These are phyloP conservation scores for Gibbula magus DNA, from an alignment of 2,888 invertebrate genomes.

Conservation along the genomic window DNA sequence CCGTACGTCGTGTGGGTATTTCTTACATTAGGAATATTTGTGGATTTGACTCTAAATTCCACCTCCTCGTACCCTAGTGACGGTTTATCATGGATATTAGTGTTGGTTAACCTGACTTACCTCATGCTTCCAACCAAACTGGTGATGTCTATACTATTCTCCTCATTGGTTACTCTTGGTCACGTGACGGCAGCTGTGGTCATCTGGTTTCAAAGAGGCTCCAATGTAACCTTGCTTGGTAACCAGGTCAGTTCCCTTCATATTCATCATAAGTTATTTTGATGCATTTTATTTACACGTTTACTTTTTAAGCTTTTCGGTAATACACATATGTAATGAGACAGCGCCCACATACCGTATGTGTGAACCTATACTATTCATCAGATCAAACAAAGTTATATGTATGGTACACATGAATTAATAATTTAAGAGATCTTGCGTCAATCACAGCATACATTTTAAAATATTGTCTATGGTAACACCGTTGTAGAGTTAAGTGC, in stretches of 20 bases:
- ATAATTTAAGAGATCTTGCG: too few species aligned
- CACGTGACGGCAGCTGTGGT: conserved; percentile 32
- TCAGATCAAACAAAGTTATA: too few species aligned
- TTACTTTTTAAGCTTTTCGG: not conserved
- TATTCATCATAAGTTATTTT: not conserved
- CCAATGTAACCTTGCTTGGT: not conserved
- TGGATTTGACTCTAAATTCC: not conserved
- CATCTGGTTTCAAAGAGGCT: not conserved
- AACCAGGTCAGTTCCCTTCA: conserved; percentile 13
- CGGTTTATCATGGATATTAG: conserved; percentile 30
- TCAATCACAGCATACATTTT: too few species aligned
- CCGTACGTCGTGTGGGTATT: conserved; percentile 3
- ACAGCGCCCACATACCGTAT: too few species aligned
- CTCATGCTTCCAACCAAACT: conserved; percentile 33
- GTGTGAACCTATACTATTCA: too few species aligned
- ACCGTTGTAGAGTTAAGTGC: too few species aligned
- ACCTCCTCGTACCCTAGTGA: conserved; percentile 29
- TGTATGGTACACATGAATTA: too few species aligned
- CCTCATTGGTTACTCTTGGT: conserved; percentile 17
- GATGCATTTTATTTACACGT: not conserved
- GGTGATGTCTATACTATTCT: conserved; percentile 18
- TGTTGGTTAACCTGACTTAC: conserved; percentile 36
- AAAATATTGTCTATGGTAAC: too few species aligned
- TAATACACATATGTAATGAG: too few species aligned
- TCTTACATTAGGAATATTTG: not conserved